Evolutionary conservation across 2,888 invertebrate species (phyloP).

Genomic region (Antheraea assamensis): DNA sequence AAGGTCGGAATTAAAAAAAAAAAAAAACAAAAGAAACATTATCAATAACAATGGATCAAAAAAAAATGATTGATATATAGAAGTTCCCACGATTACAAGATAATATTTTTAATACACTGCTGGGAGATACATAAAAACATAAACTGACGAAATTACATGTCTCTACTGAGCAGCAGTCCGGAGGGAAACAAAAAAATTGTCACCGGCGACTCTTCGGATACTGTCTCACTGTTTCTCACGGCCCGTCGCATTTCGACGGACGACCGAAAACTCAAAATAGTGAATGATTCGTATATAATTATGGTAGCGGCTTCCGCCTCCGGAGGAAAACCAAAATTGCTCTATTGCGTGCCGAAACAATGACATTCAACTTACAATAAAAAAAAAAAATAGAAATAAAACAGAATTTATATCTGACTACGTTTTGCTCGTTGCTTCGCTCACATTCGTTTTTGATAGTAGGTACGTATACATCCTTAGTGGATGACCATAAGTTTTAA

Average conservation of each 20-base stretch:
- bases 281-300: constrained; percentile 78
- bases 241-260: constrained; percentile 1
- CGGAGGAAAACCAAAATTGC: constrained; percentile 71
- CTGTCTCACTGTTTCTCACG: constrained; percentile 22
- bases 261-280: constrained; percentile 55
- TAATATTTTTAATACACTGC: constrained; percentile 9
- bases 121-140: constrained; percentile 18
- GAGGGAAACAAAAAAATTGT: constrained; percentile 41
- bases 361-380: constrained; percentile 51
- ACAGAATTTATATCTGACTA: background rate
- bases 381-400: constrained; percentile 32
- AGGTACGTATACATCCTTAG: no score
- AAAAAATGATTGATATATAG: background rate
- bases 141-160: constrained; percentile 37
- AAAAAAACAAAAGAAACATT: background rate
- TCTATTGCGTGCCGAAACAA: constrained; percentile 73
- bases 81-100: constrained; percentile 8
- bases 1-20: background rate
- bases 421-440: background rate
- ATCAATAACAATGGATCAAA: background rate
- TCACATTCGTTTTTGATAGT: background rate
- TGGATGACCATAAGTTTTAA: no score
- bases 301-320: constrained; percentile 64
- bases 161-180: constrained; percentile 19
- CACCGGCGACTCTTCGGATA: constrained; percentile 43